Evolutionary conservation across 2,113 vertebrate genomes (phyloP).

Genomic region (Arvicanthis niloticus): DNA sequence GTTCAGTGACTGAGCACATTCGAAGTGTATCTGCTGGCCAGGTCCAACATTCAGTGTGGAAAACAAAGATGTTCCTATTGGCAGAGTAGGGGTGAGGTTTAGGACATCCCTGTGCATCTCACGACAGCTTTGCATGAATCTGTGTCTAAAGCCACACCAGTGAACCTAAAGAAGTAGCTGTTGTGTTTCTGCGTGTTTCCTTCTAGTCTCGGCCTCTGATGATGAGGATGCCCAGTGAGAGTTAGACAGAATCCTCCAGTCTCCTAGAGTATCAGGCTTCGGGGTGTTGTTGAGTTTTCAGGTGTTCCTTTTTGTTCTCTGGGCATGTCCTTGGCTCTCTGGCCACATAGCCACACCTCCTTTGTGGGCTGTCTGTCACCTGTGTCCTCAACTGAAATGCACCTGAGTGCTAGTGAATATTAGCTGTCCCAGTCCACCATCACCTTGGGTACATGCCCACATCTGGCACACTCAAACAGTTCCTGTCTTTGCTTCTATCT

Average conservation of each 20-base stretch:
- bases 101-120: not conserved
- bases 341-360: not conserved
- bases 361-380: not conserved
- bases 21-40: too few relatives aligned
- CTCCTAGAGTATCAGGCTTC: not conserved
- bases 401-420: not conserved
- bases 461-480: not conserved
- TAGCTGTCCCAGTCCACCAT: accelerated
- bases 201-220: not conserved
- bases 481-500: not conserved
- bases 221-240: not conserved
- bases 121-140: not conserved
- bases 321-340: not conserved
- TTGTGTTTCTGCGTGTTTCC: not conserved
- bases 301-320: not conserved
- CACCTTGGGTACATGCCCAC: not conserved
- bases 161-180: not conserved
- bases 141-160: not conserved
- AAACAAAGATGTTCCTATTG: not conserved
- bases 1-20: not conserved
- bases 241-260: not conserved
- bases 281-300: not conserved
- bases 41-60: not conserved
- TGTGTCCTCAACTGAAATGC: not conserved
- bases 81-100: not conserved